Percentiles rank a stretch among this genome's conserved stretches.
Evolutionary conservation across 2,113 vertebrate species (phyloP).

Genomic region (Protomyctophum bolini): DNA sequence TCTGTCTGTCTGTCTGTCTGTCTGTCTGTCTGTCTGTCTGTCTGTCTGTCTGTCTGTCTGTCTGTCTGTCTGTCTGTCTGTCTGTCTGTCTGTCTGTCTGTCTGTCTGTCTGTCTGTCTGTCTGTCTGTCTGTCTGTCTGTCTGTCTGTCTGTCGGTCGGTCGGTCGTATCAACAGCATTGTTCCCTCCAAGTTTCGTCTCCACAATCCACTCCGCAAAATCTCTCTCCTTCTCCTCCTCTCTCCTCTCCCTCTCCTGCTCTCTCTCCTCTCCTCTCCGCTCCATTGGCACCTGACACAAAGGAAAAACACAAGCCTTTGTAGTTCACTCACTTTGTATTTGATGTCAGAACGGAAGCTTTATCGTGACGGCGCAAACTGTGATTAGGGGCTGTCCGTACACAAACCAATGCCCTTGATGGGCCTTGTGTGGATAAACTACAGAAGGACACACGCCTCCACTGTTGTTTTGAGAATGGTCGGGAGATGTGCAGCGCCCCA

Average conservation of each 20-base stretch:
- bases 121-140: no score
- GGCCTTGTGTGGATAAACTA: slow-evolving; percentile 57
- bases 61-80: neutral
- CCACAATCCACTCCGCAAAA: slow-evolving; percentile 22
- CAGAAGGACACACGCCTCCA: slow-evolving; percentile 52
- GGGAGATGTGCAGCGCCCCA: slow-evolving; percentile 15
- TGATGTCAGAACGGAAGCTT: slow-evolving; percentile 67
- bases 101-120: no score
- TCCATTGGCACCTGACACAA: slow-evolving; percentile 60
- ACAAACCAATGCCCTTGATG: slow-evolving; percentile 60
- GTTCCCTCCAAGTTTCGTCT: slow-evolving; percentile 32
- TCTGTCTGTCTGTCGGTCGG: no score
- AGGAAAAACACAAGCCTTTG: slow-evolving; percentile 61
- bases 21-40: neutral
- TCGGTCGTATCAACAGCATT: neutral
- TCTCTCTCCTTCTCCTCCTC: slow-evolving; percentile 32
- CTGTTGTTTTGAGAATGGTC: slow-evolving; percentile 33
- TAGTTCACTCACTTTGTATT: slow-evolving; percentile 55
- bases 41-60: neutral
- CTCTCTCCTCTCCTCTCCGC: slow-evolving; percentile 36
- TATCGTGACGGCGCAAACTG: slow-evolving; percentile 63
- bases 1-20: neutral
- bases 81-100: neutral
- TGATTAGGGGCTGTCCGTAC: slow-evolving; percentile 60
- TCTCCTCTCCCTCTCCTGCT: slow-evolving; percentile 37